phyloP scores from a whole-genome alignment of 2,113 vertebrate genomes.

The Oreochromis spilurus region DNA sequence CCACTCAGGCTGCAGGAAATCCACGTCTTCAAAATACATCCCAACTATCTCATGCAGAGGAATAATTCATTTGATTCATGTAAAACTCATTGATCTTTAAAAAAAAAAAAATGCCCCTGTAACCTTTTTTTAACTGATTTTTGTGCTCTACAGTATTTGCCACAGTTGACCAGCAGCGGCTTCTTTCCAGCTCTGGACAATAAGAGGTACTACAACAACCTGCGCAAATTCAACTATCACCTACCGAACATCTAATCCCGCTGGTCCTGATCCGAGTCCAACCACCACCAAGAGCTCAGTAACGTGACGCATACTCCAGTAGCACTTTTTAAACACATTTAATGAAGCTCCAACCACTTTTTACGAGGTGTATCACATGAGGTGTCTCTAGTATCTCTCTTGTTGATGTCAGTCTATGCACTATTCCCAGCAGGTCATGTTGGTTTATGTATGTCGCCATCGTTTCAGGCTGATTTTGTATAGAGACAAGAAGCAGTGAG shows the following conservation, averaged over 20 bases:
- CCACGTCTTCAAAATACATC: neutral
- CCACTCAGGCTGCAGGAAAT: neutral
- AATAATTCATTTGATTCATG: neutral
- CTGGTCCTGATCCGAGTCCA: neutral
- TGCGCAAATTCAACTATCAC: conserved; percentile 82
- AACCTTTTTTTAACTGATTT: neutral
- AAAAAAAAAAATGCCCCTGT: neutral
- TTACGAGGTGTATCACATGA: neutral
- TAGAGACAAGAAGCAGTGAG: conserved; percentile 49
- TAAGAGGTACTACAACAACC: conserved; percentile 81
- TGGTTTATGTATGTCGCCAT: conserved; percentile 10
- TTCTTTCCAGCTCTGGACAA: conserved; percentile 84
- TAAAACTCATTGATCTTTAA: neutral
- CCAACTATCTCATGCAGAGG: neutral
- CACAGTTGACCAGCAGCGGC: conserved; percentile 83
- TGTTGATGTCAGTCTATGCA: conserved; percentile 45
- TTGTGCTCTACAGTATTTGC: conserved; percentile 75
- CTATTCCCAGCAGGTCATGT: conserved; percentile 1
- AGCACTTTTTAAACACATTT: neutral
- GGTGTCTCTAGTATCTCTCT: neutral
- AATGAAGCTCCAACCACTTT: neutral
- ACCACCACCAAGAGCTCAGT: neutral
- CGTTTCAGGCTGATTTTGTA: conserved; percentile 18
- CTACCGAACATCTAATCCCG: conserved; percentile 86
- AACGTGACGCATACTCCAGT: neutral